Evolutionary conservation across 2,113 vertebrate species (phyloP), one percentile per base, ranked within the genome.

Genomic region (Burhinus bistriatus): DNA sequence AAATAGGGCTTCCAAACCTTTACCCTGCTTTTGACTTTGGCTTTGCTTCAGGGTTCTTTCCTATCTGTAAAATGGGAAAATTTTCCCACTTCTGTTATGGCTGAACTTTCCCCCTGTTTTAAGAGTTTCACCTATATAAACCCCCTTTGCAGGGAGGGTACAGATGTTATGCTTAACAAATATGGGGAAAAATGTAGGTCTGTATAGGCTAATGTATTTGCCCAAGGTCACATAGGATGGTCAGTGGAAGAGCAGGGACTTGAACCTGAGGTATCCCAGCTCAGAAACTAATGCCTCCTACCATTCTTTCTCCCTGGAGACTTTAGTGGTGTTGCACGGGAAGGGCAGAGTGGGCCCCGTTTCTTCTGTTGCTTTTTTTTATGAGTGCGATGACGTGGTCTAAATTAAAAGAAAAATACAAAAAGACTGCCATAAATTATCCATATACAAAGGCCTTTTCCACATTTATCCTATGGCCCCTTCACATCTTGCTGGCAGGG

Each of bases 361-460:
- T 97, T 95, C 96, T 97, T 97, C 96, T 97, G 97, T 97, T 97
- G 96, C 94, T 97, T 97, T 97, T 97, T 97, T 97, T 97, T 96
- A 97, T 96, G 96, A 95, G 97, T 96, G 93, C 96, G 96, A 97
- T 95, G 96, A 94, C 95, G 91, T 95, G 91, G 93, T 96, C 96
- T 96, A 95, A 95, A 95, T 97, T 95, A 91, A 96, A 93, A 97
- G 92, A 97, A 96, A 96, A 89, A 97, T 95, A 97, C 81, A 97
- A 83, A 89, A 92, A 97, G 57, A 97, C 95, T 92, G 92, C 96
- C 97, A 72, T 95, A 82, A 97, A 97, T 95, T 89, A 95, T 85
- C 62, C 62, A 87, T 15, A 79, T 94, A 94, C 83, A 95, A 89
- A 97, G 94, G 83, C 87, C 93, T 87, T 45, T 42, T 82, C 83